Conservation (phyloP, 2,113 vertebrate species). For the Syngnathus scovelli region DNA sequence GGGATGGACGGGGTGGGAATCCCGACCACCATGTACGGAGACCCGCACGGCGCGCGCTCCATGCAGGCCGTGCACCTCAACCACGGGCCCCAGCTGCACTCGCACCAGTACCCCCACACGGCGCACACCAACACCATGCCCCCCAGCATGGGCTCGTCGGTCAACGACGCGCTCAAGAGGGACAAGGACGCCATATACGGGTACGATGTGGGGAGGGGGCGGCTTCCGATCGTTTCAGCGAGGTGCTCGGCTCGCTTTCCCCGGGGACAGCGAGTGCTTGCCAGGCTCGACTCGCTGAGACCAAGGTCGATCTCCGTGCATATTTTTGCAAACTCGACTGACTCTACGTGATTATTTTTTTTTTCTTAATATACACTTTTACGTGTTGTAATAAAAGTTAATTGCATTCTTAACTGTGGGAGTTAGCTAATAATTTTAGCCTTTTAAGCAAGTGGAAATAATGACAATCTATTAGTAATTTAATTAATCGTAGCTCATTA, state of each 20-base stretch:
- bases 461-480: constrained; percentile 9
- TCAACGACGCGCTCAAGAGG: constrained; percentile 98
- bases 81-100: constrained; percentile 93
- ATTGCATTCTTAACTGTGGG: neutral
- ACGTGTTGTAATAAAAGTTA: neutral
- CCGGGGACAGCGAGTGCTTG: neutral
- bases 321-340: neutral
- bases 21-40: constrained; percentile 96
- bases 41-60: constrained; percentile 92
- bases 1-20: constrained; percentile 98
- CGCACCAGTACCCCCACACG: constrained; percentile 95
- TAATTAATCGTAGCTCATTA: constrained; percentile 25
- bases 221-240: neutral
- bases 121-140: constrained; percentile 95
- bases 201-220: constrained; percentile 69
- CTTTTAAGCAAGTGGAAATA: neutral
- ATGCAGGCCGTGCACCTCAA: constrained; percentile 98
- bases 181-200: constrained; percentile 99
- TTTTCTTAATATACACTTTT: neutral
- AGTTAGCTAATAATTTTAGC: neutral
- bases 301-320: neutral
- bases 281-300: neutral
- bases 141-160: constrained; percentile 93
- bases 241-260: neutral
- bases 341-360: neutral